Evolutionary conservation across 2,888 invertebrate genomes (phyloP).

Genomic region (Sphaeridia pumilis): DNA sequence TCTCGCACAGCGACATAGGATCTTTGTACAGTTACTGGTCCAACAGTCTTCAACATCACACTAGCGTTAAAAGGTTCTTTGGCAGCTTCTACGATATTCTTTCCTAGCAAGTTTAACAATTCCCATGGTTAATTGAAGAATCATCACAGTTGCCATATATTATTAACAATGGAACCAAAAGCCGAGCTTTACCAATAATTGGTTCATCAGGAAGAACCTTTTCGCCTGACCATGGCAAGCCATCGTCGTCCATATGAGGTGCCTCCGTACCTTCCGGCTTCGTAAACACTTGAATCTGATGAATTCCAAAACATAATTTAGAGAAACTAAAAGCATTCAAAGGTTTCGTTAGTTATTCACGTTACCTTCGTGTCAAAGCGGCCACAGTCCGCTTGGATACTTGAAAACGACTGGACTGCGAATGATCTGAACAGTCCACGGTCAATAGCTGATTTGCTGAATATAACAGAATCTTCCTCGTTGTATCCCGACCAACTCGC

Average conservation of each 20-base stretch:
- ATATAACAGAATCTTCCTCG: conserved; percentile 52
- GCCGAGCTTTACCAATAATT: conserved; percentile 2
- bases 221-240: background rate
- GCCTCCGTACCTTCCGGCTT: background rate
- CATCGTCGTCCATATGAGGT: conserved; percentile 7
- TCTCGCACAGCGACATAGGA: conserved; percentile 49
- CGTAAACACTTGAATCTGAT: background rate
- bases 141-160: too few relatives aligned
- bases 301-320: too few relatives aligned
- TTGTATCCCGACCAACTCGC: conserved; percentile 53
- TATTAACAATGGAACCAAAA: background rate
- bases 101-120: too few relatives aligned
- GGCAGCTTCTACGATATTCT: conserved; percentile 36
- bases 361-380: too few relatives aligned
- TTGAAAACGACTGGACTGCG: conserved; percentile 12
- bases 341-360: too few relatives aligned
- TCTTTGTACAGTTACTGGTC: conserved; percentile 45
- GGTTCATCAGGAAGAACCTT: background rate
- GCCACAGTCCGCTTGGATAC: conserved; percentile 4
- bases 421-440: conserved; percentile 46
- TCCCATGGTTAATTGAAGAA: too few relatives aligned
- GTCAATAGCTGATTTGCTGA: conserved; percentile 49
- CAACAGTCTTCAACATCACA: conserved; percentile 48
- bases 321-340: too few relatives aligned
- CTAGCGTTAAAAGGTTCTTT: conserved; percentile 50